Conservation (phyloP, 2,888 invertebrate species). For the Leptopilina syphax region DNA sequence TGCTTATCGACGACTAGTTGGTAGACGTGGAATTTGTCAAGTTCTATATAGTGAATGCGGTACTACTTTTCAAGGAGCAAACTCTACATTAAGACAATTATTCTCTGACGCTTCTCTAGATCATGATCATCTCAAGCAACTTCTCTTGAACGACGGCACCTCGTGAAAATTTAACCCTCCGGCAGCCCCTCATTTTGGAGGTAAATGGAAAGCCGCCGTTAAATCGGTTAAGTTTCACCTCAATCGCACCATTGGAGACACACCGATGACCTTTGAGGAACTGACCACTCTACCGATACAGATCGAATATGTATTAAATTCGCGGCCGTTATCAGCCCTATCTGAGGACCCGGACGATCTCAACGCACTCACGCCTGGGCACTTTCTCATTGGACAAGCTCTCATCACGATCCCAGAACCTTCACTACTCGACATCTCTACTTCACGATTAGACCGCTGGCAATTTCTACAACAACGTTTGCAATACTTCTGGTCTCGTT, state of each 20-base stretch:
- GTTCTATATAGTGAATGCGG: constrained; percentile 41
- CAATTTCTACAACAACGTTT: constrained; percentile 49
- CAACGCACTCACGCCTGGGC: constrained; percentile 56
- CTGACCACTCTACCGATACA: constrained; percentile 59
- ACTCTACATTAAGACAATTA: neutral
- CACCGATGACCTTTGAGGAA: constrained; percentile 61
- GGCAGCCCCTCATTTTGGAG: constrained; percentile 64
- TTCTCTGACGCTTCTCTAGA: neutral
- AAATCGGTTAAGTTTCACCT: constrained; percentile 63
- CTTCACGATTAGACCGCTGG: constrained; percentile 51
- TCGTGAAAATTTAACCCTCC: constrained; percentile 37
- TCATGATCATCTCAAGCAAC: neutral
- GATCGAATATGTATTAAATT: constrained; percentile 64
- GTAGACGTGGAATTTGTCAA: constrained; percentile 26
- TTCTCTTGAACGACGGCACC: constrained; percentile 51
- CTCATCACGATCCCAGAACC: constrained; percentile 54
- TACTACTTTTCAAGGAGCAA: constrained; percentile 42
- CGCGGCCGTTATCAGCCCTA: constrained; percentile 59
- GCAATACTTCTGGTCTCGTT: constrained; percentile 56
- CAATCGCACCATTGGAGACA: constrained; percentile 55
- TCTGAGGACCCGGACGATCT: constrained; percentile 58
- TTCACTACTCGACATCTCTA: constrained; percentile 38
- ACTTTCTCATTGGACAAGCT: constrained; percentile 59
- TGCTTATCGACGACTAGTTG: constrained; percentile 47
- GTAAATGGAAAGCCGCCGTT: constrained; percentile 64